phyloP scores from a whole-genome alignment of 2,797 vertebrate species.

The Pipistrellus kuhlii region DNA sequence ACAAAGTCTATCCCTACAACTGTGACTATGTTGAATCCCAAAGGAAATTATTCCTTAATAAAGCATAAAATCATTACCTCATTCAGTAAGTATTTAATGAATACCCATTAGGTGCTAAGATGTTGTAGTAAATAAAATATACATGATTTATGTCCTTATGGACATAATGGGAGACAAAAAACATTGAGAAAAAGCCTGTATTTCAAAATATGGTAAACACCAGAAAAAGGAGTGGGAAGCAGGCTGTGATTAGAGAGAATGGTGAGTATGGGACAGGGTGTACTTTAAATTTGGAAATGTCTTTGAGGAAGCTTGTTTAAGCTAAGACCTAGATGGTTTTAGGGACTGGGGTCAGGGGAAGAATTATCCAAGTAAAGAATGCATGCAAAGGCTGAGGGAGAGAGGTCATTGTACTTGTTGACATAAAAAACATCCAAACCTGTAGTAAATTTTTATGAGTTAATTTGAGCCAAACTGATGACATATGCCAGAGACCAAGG shows the following conservation, averaged over 20 bases:
- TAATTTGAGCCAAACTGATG: not conserved
- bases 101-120: not conserved
- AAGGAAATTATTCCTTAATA: not conserved
- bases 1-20: not conserved
- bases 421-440: not conserved
- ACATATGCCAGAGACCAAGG: not conserved
- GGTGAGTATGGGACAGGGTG: not conserved
- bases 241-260: not conserved
- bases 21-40: not conserved
- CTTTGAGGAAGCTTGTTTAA: slow-evolving; percentile 4
- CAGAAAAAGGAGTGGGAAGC: not conserved
- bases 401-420: not conserved
- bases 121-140: not conserved
- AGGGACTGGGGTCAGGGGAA: not conserved
- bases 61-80: not conserved
- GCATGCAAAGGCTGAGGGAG: not conserved
- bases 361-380: not conserved
- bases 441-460: not conserved
- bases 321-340: not conserved
- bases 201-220: not conserved
- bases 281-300: not conserved
- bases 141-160: not conserved
- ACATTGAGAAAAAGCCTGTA: not conserved
- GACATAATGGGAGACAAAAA: not conserved
- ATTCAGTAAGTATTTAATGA: slow-evolving; percentile 24